phyloP scores from a whole-genome alignment of 2,113 vertebrate species.

The Antechinus flavipes region DNA sequence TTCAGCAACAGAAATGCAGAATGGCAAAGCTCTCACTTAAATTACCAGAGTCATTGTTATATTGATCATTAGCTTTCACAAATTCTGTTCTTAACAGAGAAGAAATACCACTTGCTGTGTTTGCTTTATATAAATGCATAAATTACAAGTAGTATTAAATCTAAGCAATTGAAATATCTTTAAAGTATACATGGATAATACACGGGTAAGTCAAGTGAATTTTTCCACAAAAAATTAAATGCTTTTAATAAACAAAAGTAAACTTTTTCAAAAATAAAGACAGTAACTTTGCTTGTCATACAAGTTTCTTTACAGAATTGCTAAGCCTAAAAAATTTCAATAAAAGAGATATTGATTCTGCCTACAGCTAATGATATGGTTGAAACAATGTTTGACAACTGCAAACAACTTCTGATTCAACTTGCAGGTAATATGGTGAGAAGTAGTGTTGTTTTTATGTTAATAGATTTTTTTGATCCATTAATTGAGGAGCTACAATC shows the following conservation, averaged over 20 bases:
- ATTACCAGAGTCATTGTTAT: neutral
- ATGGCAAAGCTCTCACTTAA: neutral
- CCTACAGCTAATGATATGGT: neutral
- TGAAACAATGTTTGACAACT: neutral
- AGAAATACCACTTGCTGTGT: neutral
- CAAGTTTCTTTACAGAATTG: neutral
- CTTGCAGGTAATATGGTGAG: neutral
- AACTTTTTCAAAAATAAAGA: neutral
- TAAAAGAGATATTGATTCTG: neutral
- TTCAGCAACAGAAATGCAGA: neutral
- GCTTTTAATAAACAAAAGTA: neutral
- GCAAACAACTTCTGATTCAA: neutral
- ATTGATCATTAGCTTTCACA: neutral
- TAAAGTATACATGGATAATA: neutral
- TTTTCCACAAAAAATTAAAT: neutral
- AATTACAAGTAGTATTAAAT: neutral
- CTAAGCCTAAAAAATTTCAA: neutral
- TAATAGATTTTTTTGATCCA: neutral
- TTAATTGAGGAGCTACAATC: neutral
- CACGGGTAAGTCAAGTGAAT: neutral
- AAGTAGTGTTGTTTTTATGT: neutral
- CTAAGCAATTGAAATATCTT: neutral
- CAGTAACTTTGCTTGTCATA: neutral
- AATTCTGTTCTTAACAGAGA: neutral
- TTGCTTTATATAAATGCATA: neutral